These are phyloP conservation scores for Tenthredo scrophulariae DNA, from an alignment of 2,888 invertebrate genomes.

Conservation along the genomic window DNA sequence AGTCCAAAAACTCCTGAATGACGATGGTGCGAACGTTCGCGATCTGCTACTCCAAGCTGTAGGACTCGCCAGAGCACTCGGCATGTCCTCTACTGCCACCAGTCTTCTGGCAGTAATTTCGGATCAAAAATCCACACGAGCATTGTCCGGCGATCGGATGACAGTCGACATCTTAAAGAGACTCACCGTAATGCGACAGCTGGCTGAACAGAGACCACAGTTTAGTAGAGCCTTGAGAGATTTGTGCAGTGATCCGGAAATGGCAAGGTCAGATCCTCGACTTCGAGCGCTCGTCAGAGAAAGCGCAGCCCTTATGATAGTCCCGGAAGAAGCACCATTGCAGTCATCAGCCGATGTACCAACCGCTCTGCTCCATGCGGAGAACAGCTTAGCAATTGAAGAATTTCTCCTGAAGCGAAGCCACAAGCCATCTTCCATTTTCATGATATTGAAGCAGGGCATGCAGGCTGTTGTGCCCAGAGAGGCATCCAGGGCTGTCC, in stretches of 20 bases:
- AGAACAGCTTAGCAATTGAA: conserved; percentile 88
- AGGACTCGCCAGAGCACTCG: conserved; percentile 85
- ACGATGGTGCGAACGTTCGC: conserved; percentile 77
- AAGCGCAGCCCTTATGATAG: conserved; percentile 86
- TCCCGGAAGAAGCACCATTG: conserved; percentile 82
- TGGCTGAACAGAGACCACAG: conserved; percentile 84
- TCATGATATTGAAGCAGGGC: conserved; percentile 87
- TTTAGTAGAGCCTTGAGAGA: conserved; percentile 83
- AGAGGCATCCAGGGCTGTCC: conserved; percentile 86
- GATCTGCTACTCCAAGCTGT: conserved; percentile 83
- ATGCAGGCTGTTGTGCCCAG: conserved; percentile 88
- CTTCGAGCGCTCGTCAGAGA: conserved; percentile 86
- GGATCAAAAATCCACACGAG: conserved; percentile 81
- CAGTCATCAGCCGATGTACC: conserved; percentile 87
- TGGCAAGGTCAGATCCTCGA: conserved; percentile 85
- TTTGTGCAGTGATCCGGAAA: conserved; percentile 84
- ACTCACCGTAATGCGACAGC: conserved; percentile 85
- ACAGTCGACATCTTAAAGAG: conserved; percentile 85
- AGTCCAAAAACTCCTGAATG: conserved; percentile 80
- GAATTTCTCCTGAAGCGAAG: conserved; percentile 84
- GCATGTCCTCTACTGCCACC: conserved; percentile 83
- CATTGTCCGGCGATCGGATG: conserved; percentile 81
- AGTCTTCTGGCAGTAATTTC: conserved; percentile 80
- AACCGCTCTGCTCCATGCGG: conserved; percentile 83
- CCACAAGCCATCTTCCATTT: conserved; percentile 81